Evolutionary conservation across 2,113 vertebrate species (phyloP).

Genomic region (Connochaetes taurinus): DNA sequence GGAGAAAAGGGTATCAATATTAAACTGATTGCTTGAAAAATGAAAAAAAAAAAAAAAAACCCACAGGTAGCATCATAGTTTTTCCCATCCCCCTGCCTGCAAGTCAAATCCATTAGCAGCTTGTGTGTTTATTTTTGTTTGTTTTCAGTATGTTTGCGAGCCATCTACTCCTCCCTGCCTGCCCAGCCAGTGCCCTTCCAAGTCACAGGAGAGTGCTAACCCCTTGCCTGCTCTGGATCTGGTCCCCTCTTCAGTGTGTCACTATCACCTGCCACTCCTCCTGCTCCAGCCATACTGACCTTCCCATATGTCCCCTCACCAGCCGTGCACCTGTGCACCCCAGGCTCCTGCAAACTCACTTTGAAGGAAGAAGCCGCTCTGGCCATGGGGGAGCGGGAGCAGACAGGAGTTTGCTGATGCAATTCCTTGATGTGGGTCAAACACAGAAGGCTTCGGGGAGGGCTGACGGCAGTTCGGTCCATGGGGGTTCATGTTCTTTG

Average conservation of each 20-base stretch:
- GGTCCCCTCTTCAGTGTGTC: rapidly evolving
- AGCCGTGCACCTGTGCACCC: rapidly evolving
- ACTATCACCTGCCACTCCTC: neutral
- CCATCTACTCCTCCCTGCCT: neutral
- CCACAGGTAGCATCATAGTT: neutral
- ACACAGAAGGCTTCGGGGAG: constrained; percentile 43
- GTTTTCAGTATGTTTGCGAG: neutral
- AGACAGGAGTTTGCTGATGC: neutral
- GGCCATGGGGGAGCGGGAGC: neutral
- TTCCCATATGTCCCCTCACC: rapidly evolving
- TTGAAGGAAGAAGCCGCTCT: neutral
- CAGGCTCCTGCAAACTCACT: neutral
- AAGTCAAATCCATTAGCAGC: neutral
- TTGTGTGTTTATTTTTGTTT: neutral
- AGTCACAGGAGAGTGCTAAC: rapidly evolving
- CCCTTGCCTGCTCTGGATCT: neutral
- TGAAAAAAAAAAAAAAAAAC: rapidly evolving
- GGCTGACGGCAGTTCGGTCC: constrained; percentile 43
- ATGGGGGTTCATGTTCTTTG: constrained; percentile 44
- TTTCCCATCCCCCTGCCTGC: neutral
- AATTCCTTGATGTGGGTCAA: constrained; percentile 32
- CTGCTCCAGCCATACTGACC: rapidly evolving
- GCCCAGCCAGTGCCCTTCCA: rapidly evolving
- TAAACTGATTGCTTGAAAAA: neutral
- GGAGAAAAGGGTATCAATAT: neutral